Base-by-base conservation (phyloP, 2,113 vertebrate species). In the Campylorhamphus procurvoides region DNA sequence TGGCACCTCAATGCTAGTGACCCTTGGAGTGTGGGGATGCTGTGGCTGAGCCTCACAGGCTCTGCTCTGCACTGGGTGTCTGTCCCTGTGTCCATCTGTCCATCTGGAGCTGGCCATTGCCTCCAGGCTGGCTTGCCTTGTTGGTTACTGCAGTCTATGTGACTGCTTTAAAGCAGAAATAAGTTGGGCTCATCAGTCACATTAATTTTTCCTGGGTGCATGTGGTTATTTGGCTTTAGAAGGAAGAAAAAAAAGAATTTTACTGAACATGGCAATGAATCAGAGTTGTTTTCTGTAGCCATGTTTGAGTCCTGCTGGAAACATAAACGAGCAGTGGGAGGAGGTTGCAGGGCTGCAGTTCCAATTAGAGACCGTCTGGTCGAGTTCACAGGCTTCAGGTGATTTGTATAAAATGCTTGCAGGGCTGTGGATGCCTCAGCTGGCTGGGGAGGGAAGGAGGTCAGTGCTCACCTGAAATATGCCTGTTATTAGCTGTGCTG, bases 281-380 rank as follows among this genome's bases (percentile, higher is more conserved):
- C 35, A 2, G 64, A 16, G 76, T 2, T 95, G 86, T 88, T 94
- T 93, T 77, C 88, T 66, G 68, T 1, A 73, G 56, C 84, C 74
- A 28, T 35, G 42, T 78, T 31, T 49, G 80, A 25, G 37, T 89
- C 50, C 77, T 75, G 77, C 92, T 87, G 93, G 90, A 91, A 79
- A 39, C 89, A 64, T 14, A 84, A 67, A 56, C 2, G 16, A 90
- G 86, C 58, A 3, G 77, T 22, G 24, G 94, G 88, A 40, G 40
- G 87, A 64, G 92, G 94, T 28, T 55, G 89, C 3, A 28, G 91
- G 19, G 85, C 83, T 93, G 92, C 20, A 67, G 84, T 29, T 84
- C 88, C 88, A 97, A 94, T 97, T 96, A 97, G 85, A 83, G 85
- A 42, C 80, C 92, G 93, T 83, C 89, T 87, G 95, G 67, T 96